Evolutionary conservation across 2,113 vertebrate species (phyloP).

Genomic region (Turdus rufiventris): DNA sequence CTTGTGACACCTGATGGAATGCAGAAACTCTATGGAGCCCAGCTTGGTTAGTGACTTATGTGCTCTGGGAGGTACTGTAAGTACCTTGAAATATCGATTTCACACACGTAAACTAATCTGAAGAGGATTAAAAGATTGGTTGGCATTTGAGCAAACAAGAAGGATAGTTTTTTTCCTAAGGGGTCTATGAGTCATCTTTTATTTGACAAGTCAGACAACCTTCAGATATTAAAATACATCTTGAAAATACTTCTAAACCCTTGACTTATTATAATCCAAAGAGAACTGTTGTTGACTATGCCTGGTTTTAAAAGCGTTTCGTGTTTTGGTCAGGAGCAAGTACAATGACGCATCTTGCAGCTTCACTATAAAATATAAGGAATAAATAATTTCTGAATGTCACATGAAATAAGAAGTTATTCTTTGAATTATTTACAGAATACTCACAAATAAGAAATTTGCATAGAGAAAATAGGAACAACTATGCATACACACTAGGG

Average conservation of each 20-base stretch:
- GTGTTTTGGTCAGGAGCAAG: neutral
- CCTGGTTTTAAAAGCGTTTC: neutral
- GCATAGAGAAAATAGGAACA: neutral
- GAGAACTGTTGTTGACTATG: neutral
- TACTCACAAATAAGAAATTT: neutral
- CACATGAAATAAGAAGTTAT: neutral
- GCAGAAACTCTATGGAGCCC: neutral
- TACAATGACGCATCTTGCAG: neutral
- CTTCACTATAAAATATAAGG: neutral
- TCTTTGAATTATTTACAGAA: neutral
- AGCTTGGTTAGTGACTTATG: neutral
- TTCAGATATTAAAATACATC: conserved; percentile 2
- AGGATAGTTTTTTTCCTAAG: neutral
- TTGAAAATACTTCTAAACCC: neutral
- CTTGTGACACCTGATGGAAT: neutral
- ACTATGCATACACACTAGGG: neutral
- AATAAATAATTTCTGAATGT: neutral
- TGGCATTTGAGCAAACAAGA: neutral
- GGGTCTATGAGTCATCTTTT: neutral
- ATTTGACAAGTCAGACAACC: neutral
- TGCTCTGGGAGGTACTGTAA: neutral
- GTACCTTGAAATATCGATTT: neutral
- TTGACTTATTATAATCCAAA: neutral
- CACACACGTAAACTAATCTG: neutral
- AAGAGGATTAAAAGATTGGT: conserved; percentile 6